Base-by-base conservation (phyloP, 2,888 invertebrate species). In the Microctonus aethiopoides region DNA sequence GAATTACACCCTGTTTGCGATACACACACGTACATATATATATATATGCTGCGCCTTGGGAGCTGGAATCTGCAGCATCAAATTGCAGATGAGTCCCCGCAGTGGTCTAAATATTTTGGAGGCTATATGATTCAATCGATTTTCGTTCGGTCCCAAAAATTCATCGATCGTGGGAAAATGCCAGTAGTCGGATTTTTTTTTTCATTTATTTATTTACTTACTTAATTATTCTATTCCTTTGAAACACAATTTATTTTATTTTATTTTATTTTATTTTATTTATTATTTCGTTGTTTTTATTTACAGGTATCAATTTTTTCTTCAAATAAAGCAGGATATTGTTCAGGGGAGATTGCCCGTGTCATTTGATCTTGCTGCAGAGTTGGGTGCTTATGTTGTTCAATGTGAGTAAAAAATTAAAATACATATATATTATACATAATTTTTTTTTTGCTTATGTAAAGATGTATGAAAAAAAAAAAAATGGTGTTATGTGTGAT, bases 271-370 rank as follows among this genome's bases (percentile, higher is more conserved):
- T 67, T 70, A 63, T 67, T 68, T 29, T 63, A 29, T 20, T 57
- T 56, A 34, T 66, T 69, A 60, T 60, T 54, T 46, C 36, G 59
- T 20, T 41, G n/a, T 62, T 29, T 56, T 32, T 6, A 2, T 46
- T 7, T 46, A 4, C 89, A 97, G 98, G 90, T 98, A 98, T 89
- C 97, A 98, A 89, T 93, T 98, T 87, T 98, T 97, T 87, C 91
- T 98, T 81, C 98, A 98, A 91, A 92, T 98, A 83, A 97, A 98
- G 88, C 95, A 97, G 89, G 98, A 98, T 87, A 95, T 98, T 79
- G 90, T 97, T 66, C 97, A 98, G 86, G 97, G 97, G 73, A 91
- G 98, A 77, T 89, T 98, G 79, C 96, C 97, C 7, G 94, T 97
- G 71, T 91, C 94, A 74, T 95, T 95, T 87, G 97, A 98, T 82